A percentile compares a stretch with the other conserved stretches of the same genome.
Conservation (phyloP, 2,888 invertebrate species). For the Conops quadrifasciatus region DNA sequence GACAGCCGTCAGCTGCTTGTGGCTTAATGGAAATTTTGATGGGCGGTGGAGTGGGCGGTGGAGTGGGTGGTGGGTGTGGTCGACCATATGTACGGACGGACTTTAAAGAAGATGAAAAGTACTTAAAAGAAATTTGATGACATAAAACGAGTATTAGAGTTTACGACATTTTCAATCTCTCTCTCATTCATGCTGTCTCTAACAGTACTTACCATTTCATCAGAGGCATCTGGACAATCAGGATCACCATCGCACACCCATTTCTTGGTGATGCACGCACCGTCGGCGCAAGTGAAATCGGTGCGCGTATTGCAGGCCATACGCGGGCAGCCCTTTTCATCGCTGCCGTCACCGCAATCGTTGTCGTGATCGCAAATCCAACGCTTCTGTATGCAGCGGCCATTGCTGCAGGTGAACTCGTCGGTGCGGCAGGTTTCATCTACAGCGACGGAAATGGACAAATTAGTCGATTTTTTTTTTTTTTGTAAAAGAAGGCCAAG, state of each 20-base stretch:
- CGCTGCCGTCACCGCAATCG: slow-evolving; percentile 86
- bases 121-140: slow-evolving; percentile 24
- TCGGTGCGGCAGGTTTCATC: slow-evolving; percentile 91
- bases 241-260: slow-evolving; percentile 90
- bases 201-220: slow-evolving; percentile 75
- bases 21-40: not conserved
- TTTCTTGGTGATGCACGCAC: slow-evolving; percentile 78
- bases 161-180: no score
- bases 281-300: slow-evolving; percentile 79
- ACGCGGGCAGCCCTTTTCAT: slow-evolving; percentile 80
- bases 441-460: slow-evolving; percentile 54
- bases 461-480: not conserved
- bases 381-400: slow-evolving; percentile 84
- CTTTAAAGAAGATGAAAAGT: not conserved
- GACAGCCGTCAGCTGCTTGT: not conserved
- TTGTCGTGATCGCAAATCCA: slow-evolving; percentile 90
- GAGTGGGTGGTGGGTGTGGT: no score
- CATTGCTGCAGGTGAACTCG: slow-evolving; percentile 91
- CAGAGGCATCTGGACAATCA: slow-evolving; percentile 85
- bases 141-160: not conserved
- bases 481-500: not conserved
- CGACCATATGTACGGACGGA: not conserved
- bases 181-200: no score
- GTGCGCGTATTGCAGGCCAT: slow-evolving; percentile 74
- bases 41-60: no score